Evolutionary conservation across 2,888 invertebrate genomes (phyloP), one percentile per base, ranked within the genome.

Genomic region (Nemotelus pantherinus): DNA sequence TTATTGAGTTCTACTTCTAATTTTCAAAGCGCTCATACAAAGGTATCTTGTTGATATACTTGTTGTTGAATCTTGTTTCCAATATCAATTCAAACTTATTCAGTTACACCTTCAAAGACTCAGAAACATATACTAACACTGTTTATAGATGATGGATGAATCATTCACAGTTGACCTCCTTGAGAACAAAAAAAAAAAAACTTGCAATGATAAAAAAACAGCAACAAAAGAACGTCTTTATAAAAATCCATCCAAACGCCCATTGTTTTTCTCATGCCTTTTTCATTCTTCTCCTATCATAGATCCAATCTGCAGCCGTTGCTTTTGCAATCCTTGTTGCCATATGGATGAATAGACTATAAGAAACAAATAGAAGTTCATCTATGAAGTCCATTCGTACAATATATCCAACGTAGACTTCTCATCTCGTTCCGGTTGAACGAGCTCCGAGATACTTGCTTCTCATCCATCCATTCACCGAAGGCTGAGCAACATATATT

Each of bases 401-500:
- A 58, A 10, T 3, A 60, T 60, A 41, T 60, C 4, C 41, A 41
- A 60, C 41, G 39, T 39, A 60, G 60, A 41, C 25, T 7, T 60
- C 25, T 25, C 25, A 25, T 25, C 25, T 1, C 25, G 25, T 25
- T 25, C 25, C 25, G 25, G 25, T 25, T 25, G 25, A 25, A 25
- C 25, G 25, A 25, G 25, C 43, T 10, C 25, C 5, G 43, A 53
- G n/a, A 70, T 70, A 4, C 39, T 6, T 70, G 6, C 53, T 43
- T 39, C 47, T 50, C 70, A 70, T 55, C 70, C 53, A 47, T 70
- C 70, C 70, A 70, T 70, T 53, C 70, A 70, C 5, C 43, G 70
- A 70, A 70, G 55, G 70, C 70, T 70, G 47, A 70, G 55, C 70
- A 70, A 53, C 70, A 70, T 70, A 25, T 25, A 70, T 70, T 70